Percentiles rank a stretch among this genome's conserved stretches.
Conservation (phyloP, 2,113 vertebrate species). For the Desmodus rotundus region DNA sequence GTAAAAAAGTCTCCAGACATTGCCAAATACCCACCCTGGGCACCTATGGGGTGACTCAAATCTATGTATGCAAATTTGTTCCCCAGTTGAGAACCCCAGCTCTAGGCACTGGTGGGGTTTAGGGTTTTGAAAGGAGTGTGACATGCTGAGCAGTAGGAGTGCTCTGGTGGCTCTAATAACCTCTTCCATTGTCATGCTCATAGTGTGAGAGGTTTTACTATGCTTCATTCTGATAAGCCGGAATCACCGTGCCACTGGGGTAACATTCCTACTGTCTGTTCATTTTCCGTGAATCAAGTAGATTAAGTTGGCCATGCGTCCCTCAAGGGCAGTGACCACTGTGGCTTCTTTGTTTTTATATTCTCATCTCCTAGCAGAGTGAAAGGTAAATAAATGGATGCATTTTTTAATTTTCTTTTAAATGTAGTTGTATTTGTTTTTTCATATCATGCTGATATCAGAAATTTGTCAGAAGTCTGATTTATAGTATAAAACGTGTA, state of each 20-base stretch:
- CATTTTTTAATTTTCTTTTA: not conserved
- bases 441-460: constrained; percentile 7
- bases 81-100: not conserved
- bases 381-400: not conserved
- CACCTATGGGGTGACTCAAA: no score
- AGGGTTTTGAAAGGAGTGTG: not conserved
- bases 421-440: not conserved
- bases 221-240: constrained; percentile 15
- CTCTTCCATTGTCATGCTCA: not conserved
- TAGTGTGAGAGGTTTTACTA: not conserved
- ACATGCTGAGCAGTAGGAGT: not conserved
- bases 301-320: not conserved
- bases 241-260: not conserved
- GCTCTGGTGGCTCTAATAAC: not conserved
- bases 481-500: not conserved
- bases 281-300: constrained; percentile 10
- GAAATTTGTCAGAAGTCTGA: constrained; percentile 7
- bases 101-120: not conserved
- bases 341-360: constrained; percentile 22
- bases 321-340: not conserved
- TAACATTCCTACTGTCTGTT: not conserved
- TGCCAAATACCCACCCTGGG: not conserved
- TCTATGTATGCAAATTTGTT: not conserved
- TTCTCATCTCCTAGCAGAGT: not conserved
- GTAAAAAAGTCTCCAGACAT: constrained; percentile 4